Conservation (phyloP, 2,888 invertebrate species). For the Andricus curvator region DNA sequence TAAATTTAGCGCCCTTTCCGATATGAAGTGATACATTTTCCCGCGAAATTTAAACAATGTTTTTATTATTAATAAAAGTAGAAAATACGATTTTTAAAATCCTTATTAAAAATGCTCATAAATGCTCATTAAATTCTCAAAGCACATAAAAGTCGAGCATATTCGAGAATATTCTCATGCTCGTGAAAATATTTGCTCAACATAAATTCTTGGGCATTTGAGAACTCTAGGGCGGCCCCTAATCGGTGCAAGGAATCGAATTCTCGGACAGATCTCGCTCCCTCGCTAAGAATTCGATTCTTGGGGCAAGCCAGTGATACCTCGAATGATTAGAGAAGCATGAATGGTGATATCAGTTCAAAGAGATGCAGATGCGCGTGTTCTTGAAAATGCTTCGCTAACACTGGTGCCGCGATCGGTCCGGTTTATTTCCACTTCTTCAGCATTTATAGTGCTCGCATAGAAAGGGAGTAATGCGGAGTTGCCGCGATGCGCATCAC, state of each 20-base stretch:
- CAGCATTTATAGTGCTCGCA: conserved; percentile 67
- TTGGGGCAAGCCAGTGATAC: not conserved
- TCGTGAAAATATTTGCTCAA: no score
- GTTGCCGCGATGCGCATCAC: conserved; percentile 78
- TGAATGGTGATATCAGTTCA: not conserved
- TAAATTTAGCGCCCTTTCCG: no score
- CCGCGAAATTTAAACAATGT: no score
- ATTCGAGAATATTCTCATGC: no score
- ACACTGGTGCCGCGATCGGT: not conserved
- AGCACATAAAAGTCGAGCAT: no score
- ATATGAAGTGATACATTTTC: no score
- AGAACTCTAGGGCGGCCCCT: no score
- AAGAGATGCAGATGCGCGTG: not conserved
- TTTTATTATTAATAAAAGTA: no score
- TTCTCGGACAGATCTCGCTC: not conserved
- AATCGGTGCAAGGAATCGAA: not conserved
- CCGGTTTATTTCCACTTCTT: conserved; percentile 60
- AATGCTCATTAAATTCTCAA: no score
- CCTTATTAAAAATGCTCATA: no score
- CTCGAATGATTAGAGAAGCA: conserved; percentile 10
- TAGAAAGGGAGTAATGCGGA: conserved; percentile 77
- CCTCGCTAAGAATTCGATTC: not conserved
- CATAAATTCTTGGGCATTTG: no score
- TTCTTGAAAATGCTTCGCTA: not conserved
- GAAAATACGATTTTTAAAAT: no score